A percentile compares a stretch with the other conserved stretches of the same genome.
These are phyloP conservation scores for Drosophila incognita DNA, from an alignment of 2,888 invertebrate species.

Conservation along the genomic window DNA sequence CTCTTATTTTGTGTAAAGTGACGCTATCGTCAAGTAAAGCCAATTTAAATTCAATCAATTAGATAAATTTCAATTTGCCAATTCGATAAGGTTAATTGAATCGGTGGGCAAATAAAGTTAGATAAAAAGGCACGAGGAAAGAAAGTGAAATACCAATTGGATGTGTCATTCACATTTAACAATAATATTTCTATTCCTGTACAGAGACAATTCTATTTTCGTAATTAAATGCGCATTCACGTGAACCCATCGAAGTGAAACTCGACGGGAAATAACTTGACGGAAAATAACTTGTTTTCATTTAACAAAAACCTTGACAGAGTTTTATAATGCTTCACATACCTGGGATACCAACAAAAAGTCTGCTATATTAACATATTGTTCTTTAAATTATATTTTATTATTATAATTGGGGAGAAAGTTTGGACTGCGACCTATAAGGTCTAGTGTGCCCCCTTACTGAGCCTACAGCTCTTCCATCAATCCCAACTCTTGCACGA, in stretches of 20 bases:
- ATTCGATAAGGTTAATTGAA: slow-evolving; percentile 4
- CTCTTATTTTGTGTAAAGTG: not conserved
- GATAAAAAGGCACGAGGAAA: no score
- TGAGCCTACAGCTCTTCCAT: no score
- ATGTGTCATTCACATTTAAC: not conserved
- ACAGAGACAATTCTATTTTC: not conserved
- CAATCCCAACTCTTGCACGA: no score
- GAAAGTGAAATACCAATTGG: not conserved
- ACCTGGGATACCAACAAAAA: not conserved
- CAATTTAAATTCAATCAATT: not conserved
- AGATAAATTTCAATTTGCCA: not conserved
- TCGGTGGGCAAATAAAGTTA: not conserved
- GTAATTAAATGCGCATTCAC: not conserved
- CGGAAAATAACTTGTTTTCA: not conserved
- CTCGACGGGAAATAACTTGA: no score
- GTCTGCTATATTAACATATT: not conserved
- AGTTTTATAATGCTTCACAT: not conserved
- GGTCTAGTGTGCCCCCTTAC: no score
- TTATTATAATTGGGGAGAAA: no score
- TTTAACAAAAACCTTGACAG: not conserved
- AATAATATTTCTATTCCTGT: not conserved
- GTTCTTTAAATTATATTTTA: not conserved
- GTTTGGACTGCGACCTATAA: no score
- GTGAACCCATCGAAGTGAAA: not conserved
- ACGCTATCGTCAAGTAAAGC: not conserved